These are phyloP conservation scores for Rafetus swinhoei DNA, from an alignment of 2,113 vertebrate species.

Conservation along the genomic window DNA sequence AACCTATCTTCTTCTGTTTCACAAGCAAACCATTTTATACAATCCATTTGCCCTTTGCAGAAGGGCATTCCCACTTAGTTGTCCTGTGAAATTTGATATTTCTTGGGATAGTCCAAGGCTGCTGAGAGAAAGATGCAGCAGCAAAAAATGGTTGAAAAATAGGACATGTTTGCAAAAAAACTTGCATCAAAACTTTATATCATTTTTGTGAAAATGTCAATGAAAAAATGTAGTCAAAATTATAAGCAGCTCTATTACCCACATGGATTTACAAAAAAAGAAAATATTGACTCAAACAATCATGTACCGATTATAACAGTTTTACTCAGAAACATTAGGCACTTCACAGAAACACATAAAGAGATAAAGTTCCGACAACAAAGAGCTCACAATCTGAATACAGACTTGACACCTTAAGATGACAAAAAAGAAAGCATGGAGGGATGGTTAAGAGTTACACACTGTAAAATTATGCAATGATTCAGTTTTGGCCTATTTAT, in stretches of 20 bases:
- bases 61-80: not conserved
- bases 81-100: not conserved
- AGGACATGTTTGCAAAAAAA: not conserved
- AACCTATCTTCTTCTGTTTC: not conserved
- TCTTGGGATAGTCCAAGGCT: not conserved
- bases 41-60: not conserved
- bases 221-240: not conserved
- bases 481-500: not conserved
- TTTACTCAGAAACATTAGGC: constrained; percentile 1
- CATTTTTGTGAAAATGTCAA: not conserved
- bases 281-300: not conserved
- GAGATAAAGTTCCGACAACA: not conserved
- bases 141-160: rapidly evolving
- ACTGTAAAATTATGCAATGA: not conserved
- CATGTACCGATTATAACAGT: not conserved
- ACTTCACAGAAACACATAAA: not conserved
- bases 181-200: not conserved
- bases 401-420: not conserved
- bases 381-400: not conserved
- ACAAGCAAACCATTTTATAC: not conserved
- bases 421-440: not conserved
- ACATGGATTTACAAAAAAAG: not conserved
- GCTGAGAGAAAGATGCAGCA: not conserved
- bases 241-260: not conserved
- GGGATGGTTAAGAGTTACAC: rapidly evolving